Conservation (phyloP, 2,113 vertebrate genomes). For the Neogobius melanostomus region DNA sequence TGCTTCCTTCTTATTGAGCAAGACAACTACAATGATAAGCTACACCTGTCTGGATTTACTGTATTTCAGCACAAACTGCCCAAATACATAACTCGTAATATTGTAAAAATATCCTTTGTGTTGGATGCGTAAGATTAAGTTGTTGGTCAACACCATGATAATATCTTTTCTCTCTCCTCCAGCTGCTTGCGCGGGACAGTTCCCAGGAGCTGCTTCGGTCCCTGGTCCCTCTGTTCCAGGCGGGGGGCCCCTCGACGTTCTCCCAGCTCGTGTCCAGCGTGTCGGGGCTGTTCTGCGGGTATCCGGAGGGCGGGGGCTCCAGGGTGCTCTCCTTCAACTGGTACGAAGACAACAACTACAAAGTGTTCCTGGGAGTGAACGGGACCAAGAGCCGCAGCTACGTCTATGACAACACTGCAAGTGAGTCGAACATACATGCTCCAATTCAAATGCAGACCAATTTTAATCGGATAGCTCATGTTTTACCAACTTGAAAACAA, state of each 20-base stretch:
- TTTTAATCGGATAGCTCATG: too few relatives aligned
- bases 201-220: conserved; percentile 79
- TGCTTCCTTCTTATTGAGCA: too few relatives aligned
- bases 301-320: conserved; percentile 88
- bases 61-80: too few relatives aligned
- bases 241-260: conserved; percentile 76
- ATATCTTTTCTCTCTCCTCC: conserved; percentile 14
- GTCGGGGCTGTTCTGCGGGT: conserved; percentile 90
- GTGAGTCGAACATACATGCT: conserved; percentile 76
- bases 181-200: conserved; percentile 81
- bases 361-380: conserved; percentile 93
- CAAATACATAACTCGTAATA: too few relatives aligned
- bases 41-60: too few relatives aligned
- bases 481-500: too few relatives aligned
- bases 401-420: conserved; percentile 83
- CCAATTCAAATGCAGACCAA: too few relatives aligned
- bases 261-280: conserved; percentile 77
- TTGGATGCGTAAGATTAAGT: too few relatives aligned
- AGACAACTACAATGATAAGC: too few relatives aligned
- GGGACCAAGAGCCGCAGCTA: conserved; percentile 82
- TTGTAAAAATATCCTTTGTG: too few relatives aligned
- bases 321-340: conserved; percentile 95
- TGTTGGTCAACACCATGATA: neutral
- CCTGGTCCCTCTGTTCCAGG: conserved; percentile 75
- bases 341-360: conserved; percentile 99